Percentiles rank a stretch among this genome's conserved stretches.
These are phyloP conservation scores for Belonocnema kinseyi DNA, from an alignment of 1,140 invertebrate genomes.

Conservation along the genomic window DNA sequence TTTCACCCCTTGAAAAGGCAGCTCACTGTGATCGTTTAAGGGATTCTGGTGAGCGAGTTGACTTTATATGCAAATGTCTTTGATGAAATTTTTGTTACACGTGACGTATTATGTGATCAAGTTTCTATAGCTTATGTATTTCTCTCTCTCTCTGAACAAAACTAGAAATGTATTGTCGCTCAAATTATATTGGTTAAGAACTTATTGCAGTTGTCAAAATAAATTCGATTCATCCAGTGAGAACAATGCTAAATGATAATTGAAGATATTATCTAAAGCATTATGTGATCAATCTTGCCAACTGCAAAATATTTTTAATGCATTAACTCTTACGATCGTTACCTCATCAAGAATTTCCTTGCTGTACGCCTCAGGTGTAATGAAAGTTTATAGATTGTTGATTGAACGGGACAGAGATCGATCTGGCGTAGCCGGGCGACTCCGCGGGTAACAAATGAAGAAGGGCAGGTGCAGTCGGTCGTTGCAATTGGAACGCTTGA, in stretches of 20 bases:
- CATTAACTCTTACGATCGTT: slow-evolving; percentile 39
- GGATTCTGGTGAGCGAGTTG: no score
- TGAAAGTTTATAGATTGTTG: slow-evolving; percentile 49
- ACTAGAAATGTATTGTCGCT: neutral
- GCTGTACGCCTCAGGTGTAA: slow-evolving; percentile 37
- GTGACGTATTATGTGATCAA: no score
- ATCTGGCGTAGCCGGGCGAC: slow-evolving; percentile 31
- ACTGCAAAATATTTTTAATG: slow-evolving; percentile 5
- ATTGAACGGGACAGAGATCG: slow-evolving; percentile 50
- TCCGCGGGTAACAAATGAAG: slow-evolving; percentile 5
- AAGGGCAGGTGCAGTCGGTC: slow-evolving; percentile 26
- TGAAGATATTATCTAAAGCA: neutral
- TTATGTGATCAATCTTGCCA: slow-evolving; percentile 17
- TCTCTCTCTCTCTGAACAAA: neutral
- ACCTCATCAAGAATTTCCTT: slow-evolving; percentile 40
- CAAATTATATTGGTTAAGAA: neutral
- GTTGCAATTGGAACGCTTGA: slow-evolving; percentile 13
- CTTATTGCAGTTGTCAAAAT: neutral
- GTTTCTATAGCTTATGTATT: no score
- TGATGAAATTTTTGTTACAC: no score
- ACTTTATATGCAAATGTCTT: no score
- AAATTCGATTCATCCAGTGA: neutral
- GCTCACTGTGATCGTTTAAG: no score
- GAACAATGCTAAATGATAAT: slow-evolving; percentile 10
- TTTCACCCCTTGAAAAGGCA: no score